Evolutionary conservation across 1,140 invertebrate species (phyloP).

Genomic region (Mesaphorura yosii): DNA sequence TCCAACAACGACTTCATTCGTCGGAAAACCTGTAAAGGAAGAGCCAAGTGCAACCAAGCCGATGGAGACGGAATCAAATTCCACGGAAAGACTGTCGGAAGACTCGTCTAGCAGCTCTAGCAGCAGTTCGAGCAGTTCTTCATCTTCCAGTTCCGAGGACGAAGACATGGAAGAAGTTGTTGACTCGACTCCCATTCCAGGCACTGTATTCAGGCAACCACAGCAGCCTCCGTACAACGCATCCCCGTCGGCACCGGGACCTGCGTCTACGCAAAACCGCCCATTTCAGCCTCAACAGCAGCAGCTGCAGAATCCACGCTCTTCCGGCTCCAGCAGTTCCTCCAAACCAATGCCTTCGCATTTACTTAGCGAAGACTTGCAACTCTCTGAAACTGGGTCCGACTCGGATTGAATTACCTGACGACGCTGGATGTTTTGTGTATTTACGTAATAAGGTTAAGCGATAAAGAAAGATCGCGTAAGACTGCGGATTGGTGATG

Average conservation of each 20-base stretch:
- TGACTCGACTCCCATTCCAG: neutral
- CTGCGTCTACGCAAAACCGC: too few species aligned
- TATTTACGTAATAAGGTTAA: too few species aligned
- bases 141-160: neutral
- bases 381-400: conserved; percentile 61
- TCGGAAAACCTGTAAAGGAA: conserved; percentile 18
- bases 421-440: too few species aligned
- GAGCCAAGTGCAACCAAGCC: neutral
- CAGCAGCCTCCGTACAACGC: conserved; percentile 9
- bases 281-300: conserved; percentile 22
- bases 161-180: neutral
- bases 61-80: neutral
- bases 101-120: neutral
- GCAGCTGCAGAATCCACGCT: too few species aligned
- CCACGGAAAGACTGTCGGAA: neutral
- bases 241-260: too few species aligned
- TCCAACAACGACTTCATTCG: neutral
- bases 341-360: conserved; percentile 11
- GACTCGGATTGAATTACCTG: conserved; percentile 49
- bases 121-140: neutral
- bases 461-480: too few species aligned
- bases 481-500: too few species aligned
- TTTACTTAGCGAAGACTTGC: conserved; percentile 59
- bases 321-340: neutral
- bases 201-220: neutral